Conservation (phyloP, 2,797 vertebrate genomes). For the Selene dorsalis region DNA sequence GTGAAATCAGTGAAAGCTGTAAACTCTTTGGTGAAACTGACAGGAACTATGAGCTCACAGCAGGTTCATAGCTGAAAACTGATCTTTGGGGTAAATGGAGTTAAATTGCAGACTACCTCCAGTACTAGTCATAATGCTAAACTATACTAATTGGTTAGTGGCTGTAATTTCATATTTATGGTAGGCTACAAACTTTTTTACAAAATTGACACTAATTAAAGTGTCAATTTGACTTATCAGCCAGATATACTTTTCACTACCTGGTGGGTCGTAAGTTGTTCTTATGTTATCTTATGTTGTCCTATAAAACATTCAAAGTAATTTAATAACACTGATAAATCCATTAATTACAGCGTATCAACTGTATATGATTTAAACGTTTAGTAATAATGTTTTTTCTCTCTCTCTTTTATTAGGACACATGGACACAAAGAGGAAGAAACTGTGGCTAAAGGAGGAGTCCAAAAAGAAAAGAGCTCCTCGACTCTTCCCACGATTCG, state of each 20-base stretch:
- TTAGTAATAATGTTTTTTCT: background rate
- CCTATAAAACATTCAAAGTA: background rate
- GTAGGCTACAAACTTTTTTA: too few species aligned
- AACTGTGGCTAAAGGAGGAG: slow-evolving; percentile 92
- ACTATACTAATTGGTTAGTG: background rate
- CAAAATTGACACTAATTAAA: too few species aligned
- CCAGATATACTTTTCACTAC: background rate
- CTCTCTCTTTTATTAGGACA: slow-evolving; percentile 84
- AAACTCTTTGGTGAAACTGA: too few species aligned
- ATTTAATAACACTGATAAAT: background rate
- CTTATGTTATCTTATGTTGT: too few species aligned
- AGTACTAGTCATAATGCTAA: background rate
- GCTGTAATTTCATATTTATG: background rate
- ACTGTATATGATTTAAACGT: too few species aligned
- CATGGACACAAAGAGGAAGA: slow-evolving; percentile 94
- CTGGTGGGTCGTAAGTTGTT: too few species aligned
- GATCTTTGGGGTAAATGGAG: background rate
- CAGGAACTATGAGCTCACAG: too few species aligned
- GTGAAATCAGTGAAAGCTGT: too few species aligned
- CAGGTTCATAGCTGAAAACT: too few species aligned
- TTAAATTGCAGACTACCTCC: background rate
- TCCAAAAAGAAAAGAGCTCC: slow-evolving; percentile 92
- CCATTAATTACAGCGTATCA: background rate
- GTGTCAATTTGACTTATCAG: background rate
- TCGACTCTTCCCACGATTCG: slow-evolving; percentile 86